phyloP scores from a whole-genome alignment of 1,140 invertebrate genomes.

The Venustaconcha ellipsiformis region DNA sequence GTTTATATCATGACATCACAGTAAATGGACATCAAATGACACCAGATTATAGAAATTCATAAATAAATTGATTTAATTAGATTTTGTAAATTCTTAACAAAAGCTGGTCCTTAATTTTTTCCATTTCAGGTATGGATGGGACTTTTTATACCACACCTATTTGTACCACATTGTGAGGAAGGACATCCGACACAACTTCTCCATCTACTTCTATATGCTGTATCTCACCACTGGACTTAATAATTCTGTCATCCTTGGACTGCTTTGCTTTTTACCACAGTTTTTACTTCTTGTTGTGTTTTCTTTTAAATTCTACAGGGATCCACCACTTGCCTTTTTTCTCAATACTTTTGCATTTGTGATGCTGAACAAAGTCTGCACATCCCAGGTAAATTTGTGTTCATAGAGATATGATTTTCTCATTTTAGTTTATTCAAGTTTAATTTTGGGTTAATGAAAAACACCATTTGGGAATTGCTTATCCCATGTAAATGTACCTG shows the following conservation, averaged over 20 bases:
- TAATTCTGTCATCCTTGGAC: conserved; percentile 73
- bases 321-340: conserved; percentile 88
- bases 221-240: conserved; percentile 78
- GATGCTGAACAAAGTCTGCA: conserved; percentile 95
- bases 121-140: conserved; percentile 80
- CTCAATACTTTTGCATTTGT: conserved; percentile 90
- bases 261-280: conserved; percentile 82
- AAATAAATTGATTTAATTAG: too few species aligned
- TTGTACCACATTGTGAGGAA: conserved; percentile 92
- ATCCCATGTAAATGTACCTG: too few species aligned
- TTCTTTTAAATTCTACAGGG: conserved; percentile 67
- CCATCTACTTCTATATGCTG: conserved; percentile 93
- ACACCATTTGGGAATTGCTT: too few species aligned
- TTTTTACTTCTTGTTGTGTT: conserved; percentile 69
- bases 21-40: too few species aligned
- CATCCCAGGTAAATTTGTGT: conserved; percentile 70
- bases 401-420: background rate
- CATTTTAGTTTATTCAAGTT: background rate
- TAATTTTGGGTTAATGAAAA: too few species aligned
- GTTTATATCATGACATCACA: too few species aligned
- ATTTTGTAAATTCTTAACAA: too few species aligned
- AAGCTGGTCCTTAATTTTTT: conserved; percentile 3
- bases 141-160: conserved; percentile 92
- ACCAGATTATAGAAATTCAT: too few species aligned
- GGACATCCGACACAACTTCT: conserved; percentile 98